Percentiles rank a stretch among this genome's conserved stretches.
Evolutionary conservation across 2,888 invertebrate species (phyloP).

Genomic region (Agonopterix heracliana): DNA sequence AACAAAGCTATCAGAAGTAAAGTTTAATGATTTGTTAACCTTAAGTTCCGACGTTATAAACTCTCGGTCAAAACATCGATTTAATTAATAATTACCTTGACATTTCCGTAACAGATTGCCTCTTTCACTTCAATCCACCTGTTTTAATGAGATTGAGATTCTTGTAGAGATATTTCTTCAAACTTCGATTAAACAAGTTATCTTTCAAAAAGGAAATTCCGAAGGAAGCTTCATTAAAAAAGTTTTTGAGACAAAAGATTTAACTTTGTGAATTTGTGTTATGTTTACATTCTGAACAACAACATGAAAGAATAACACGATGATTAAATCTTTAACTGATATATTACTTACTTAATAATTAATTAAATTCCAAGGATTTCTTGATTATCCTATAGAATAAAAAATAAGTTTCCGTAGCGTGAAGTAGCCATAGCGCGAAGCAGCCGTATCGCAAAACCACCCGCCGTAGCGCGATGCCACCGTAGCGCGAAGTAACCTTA

Average conservation of each 20-base stretch:
- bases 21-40: too few species aligned
- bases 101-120: not conserved
- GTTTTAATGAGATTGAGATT: conserved; percentile 33
- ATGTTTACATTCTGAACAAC: not conserved
- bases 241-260: not conserved
- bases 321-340: too few species aligned
- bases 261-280: not conserved
- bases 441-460: not conserved
- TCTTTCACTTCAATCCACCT: conserved; percentile 7
- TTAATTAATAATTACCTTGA: too few species aligned
- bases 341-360: not conserved
- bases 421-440: not conserved
- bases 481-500: not conserved
- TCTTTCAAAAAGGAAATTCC: conserved; percentile 29
- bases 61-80: too few species aligned
- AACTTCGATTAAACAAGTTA: conserved; percentile 47
- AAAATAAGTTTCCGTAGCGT: not conserved
- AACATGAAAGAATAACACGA: too few species aligned
- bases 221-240: conserved; percentile 7
- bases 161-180: conserved; percentile 27
- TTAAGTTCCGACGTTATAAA: too few species aligned
- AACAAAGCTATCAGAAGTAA: too few species aligned
- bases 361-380: not conserved
- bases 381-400: not conserved
- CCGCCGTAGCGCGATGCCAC: too few species aligned